Evolutionary conservation across 2,113 vertebrate species (phyloP), one percentile per base, ranked within the genome.

Genomic region (Trochalopteron elliotii): DNA sequence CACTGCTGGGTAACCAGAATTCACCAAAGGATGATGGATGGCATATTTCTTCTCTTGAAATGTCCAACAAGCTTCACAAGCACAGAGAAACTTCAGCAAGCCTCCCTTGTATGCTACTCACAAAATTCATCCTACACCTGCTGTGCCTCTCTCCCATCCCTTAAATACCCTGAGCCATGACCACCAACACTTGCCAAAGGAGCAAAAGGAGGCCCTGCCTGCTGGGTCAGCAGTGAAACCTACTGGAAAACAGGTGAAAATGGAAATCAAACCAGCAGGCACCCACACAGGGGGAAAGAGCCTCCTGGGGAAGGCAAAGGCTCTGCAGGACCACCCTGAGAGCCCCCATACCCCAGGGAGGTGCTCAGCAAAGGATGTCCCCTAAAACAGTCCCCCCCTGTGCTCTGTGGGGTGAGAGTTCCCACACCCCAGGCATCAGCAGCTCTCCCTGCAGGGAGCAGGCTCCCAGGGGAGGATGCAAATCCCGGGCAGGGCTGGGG

Each of bases 401-500:
- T 17, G 11, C 10, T n/a, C 53, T 56, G 24, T 24, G 55, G 57
- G 44, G 20, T 39, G 23, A 37, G 25, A 17, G 15, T 68, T 56
- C 47, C 1, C 8, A 14, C 13, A 31, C 1, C 21, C 19, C 22
- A 27, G n/a, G 40, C 53, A 21, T 0, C 72, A 65, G 49, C 61
- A 75, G 18, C 19, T n/a, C 28, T 55, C 53, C 55, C 87, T 40
- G 81, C 61, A 18, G 0, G 39, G 45, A 85, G 63, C 47, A 68
- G 84, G 53, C 13, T 96, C 71, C 45, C 88, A 77, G 88, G 23
- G 83, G 37, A 82, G 24, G 80, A 47, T 80, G 39, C 3, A 52
- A 87, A 92, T 25, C 68, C 56, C 1, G 0, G 83, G 80, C 93
- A 87, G 7, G 0, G 2, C 2, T 0, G 0, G 8, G 69, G 52